Evolutionary conservation across 2,888 invertebrate species (phyloP), one percentile per base, ranked within the genome.

Genomic region (Drosophila subsilvestris): DNA sequence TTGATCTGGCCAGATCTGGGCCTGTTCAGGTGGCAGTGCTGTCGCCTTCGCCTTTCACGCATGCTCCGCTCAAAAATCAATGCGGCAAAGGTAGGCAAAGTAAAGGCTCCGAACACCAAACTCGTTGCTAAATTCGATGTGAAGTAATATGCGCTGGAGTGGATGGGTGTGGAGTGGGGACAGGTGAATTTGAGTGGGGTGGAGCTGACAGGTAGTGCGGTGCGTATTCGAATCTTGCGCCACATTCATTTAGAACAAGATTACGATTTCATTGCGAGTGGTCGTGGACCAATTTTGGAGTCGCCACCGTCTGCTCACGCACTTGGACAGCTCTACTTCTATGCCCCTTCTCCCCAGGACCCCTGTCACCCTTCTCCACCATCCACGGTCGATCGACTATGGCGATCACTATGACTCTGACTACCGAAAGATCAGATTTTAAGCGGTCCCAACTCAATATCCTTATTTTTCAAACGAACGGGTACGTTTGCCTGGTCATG

Each of bases 241-340:
- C 88, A 86, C 80, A 85, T 76, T 82, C 74, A 78, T 78, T 88
- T 89, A 86, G 86, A 88, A 86, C 86, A 82, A 82, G 89, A 87
- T 82, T 78, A 76, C 75, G 68, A 71, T 76, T 80, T 69, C 71
- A 48, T 55, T 42, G 51, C 66, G 61, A 57, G 69, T 63, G 63
- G 56, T 45, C 32, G 55, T 57, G 37, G 44, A 49, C 63, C 66
- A 66, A 66, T 66, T 66, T 53, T 71, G 53, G 51, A 43, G 20
- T 20, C 20, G 50, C 29, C 45, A 17, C 67, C 42, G 43, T 10
- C 42, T 58, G 71, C 76, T 47, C 76, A 84, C 76, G 84, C 85
- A 84, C 67, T 63, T 49, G 55, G 51, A 69, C 68, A 43, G 54
- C 32, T 67, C 57, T 14, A 57, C 32, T 51, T 17, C 9, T 6